Base-by-base conservation (phyloP, 2,888 invertebrate genomes). In the Muschampia plurimacula region DNA sequence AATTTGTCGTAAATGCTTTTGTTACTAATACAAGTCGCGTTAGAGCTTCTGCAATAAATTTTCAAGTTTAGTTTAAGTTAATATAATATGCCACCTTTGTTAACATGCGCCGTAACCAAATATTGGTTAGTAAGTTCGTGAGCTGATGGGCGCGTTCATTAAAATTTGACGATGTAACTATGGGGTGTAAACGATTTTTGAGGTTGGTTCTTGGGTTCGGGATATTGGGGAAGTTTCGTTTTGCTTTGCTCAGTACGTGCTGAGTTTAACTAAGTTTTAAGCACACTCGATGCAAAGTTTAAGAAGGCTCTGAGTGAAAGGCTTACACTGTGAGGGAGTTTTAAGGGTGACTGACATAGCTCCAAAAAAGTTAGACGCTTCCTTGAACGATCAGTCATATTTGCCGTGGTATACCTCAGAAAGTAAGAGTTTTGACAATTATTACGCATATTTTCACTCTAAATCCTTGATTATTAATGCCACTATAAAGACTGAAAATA, bases 81-180 rank as follows among this genome's bases (percentile, higher is more conserved):
- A 88, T 89, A 88, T 87, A 87, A 88, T 86, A 87, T 86, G 87
- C 84, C 88, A 88, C 84, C 83, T 88, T 84, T 88, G 89, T 87
- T 88, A 88, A 89, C 86, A 84, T 82, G 86, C 83, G 80, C 80
- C 81, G 84, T 84, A 85, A 84, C 85, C 89, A 89, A 89, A 89
- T 89, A 89, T 89, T 88, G 83, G 86, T 87, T 84, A 77, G 80
- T 76, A 85, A 88, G 82, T 86, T 86, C 81, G 79, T 77, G 75
- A 68, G 78, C 76, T 80, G 80, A 78, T 78, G 80, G 75, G 75
- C 77, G 81, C 79, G 79, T 82, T 86, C 82, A 84, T 86, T 85
- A 84, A 79, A 78, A 77, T 79, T 81, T 79, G 80, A 81, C 77
- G 77, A 70, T 59, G 60, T 36, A 60, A 66, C 39, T 68, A 64